phyloP scores from a whole-genome alignment of 2,888 invertebrate species.

The Dasypogon diadema region DNA sequence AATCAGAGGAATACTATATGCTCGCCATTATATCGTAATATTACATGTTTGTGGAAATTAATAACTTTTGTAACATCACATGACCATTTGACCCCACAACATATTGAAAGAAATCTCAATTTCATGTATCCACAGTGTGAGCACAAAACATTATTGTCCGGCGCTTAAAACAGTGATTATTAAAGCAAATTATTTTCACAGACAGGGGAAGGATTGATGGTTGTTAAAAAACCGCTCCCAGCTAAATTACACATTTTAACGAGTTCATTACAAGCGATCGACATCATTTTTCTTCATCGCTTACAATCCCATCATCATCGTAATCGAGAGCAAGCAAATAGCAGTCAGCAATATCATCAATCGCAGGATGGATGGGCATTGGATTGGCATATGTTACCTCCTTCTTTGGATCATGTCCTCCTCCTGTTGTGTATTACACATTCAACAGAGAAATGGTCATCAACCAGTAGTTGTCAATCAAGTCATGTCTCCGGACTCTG shows the following conservation, averaged over 20 bases:
- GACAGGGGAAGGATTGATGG: background rate
- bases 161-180: conserved; percentile 16
- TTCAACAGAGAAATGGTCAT: conserved; percentile 11
- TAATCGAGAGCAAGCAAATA: conserved; percentile 42
- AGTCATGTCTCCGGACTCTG: conserved; percentile 14
- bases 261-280: conserved; percentile 54
- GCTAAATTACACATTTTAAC: conserved; percentile 54
- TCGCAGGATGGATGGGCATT: conserved; percentile 8
- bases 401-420: conserved; percentile 5
- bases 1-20: no score
- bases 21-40: no score
- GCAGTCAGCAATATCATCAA: conserved; percentile 36
- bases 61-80: no score
- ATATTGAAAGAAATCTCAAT: no score
- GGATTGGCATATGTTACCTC: conserved; percentile 2
- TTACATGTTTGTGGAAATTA: no score
- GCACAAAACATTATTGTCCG: background rate
- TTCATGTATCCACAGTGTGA: background rate
- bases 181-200: background rate
- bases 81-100: no score
- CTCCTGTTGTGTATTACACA: background rate
- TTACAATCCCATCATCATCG: conserved; percentile 50
- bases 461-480: conserved; percentile 33
- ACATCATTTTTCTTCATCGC: conserved; percentile 51
- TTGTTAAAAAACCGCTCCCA: background rate